A percentile compares a stretch with the other conserved stretches of the same genome.
Evolutionary conservation across 2,113 vertebrate species (phyloP).

Genomic region (Sander lucioperca): DNA sequence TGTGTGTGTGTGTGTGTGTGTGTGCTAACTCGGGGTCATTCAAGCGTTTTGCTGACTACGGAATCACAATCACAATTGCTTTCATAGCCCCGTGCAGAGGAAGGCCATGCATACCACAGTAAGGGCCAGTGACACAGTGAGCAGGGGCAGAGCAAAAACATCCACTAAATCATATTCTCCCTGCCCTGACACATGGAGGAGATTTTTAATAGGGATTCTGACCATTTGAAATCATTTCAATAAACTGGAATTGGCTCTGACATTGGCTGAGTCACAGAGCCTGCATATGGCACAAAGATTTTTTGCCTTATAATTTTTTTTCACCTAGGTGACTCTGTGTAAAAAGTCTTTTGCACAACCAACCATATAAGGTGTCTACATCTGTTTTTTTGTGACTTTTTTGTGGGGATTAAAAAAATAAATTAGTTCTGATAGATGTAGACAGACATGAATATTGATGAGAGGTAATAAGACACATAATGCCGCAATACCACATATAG

Average conservation of each 20-base stretch:
- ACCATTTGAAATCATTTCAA: constrained; percentile 75
- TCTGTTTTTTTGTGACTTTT: constrained; percentile 10
- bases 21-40: constrained; percentile 78
- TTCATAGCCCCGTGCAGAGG: constrained; percentile 80
- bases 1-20: constrained; percentile 46
- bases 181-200: constrained; percentile 48
- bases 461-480: constrained; percentile 8
- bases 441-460: constrained; percentile 9
- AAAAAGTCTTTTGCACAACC: constrained; percentile 9
- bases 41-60: constrained; percentile 83
- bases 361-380: background rate
- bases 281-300: constrained; percentile 37
- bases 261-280: constrained; percentile 52
- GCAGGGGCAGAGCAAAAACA: constrained; percentile 61
- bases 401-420: background rate
- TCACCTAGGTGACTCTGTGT: constrained; percentile 14
- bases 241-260: constrained; percentile 66
- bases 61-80: constrained; percentile 84
- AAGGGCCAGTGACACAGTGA: constrained; percentile 69
- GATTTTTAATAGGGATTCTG: constrained; percentile 65
- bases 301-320: constrained; percentile 23
- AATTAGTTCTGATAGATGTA: background rate
- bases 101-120: constrained; percentile 80
- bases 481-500: constrained; percentile 6
- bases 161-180: constrained; percentile 69